These are phyloP conservation scores for Cosmorhoe ocellata DNA, from an alignment of 2,888 invertebrate genomes.

Conservation along the genomic window DNA sequence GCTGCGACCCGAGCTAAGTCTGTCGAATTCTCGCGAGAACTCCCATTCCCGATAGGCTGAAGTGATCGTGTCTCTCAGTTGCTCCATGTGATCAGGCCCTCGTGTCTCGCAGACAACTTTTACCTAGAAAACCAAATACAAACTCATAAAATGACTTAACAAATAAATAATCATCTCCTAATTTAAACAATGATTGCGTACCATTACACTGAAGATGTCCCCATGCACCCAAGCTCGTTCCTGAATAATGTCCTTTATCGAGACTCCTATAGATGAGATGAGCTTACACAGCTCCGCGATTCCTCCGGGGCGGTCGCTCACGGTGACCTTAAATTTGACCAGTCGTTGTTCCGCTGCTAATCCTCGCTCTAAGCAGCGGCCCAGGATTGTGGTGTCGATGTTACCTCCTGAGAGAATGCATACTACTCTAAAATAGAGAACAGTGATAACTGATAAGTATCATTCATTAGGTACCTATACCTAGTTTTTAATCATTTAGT, in stretches of 20 bases:
- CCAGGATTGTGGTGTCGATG: constrained; percentile 95
- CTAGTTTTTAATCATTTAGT: too few species aligned
- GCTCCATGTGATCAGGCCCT: constrained; percentile 88
- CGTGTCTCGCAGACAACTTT: constrained; percentile 95
- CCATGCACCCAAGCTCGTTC: constrained; percentile 96
- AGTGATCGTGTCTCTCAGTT: constrained; percentile 58
- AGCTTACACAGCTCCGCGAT: constrained; percentile 92
- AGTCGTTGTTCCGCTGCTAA: constrained; percentile 92
- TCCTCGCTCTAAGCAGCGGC: constrained; percentile 93
- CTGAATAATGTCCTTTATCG: constrained; percentile 97
- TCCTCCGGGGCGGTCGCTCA: constrained; percentile 94
- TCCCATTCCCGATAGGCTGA: constrained; percentile 85
- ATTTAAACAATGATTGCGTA: constrained; percentile 24
- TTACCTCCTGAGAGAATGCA: constrained; percentile 93
- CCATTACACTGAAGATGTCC: constrained; percentile 88
- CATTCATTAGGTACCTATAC: too few species aligned
- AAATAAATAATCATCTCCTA: neutral
- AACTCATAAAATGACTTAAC: too few species aligned
- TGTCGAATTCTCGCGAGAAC: constrained; percentile 57
- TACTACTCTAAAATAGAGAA: constrained; percentile 85
- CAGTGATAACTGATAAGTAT: too few species aligned
- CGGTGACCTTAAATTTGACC: constrained; percentile 82
- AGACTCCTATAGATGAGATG: constrained; percentile 89
- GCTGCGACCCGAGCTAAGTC: constrained; percentile 45
- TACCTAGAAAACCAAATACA: constrained; percentile 78